Percentiles rank a stretch among this genome's conserved stretches.
These are phyloP conservation scores for Agrotis segetum DNA, from an alignment of 2,888 invertebrate genomes.

Conservation along the genomic window DNA sequence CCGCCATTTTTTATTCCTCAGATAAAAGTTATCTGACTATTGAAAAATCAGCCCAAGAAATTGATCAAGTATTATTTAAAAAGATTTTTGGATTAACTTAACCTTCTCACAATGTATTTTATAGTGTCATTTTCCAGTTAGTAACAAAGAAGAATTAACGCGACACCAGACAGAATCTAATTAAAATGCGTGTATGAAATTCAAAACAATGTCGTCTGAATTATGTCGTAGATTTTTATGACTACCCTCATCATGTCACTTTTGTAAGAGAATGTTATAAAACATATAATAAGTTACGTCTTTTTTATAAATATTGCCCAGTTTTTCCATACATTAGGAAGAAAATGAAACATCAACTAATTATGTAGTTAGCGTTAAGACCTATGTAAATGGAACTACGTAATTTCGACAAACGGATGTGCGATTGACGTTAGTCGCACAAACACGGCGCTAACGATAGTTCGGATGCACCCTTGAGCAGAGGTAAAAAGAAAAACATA, in stretches of 20 bases:
- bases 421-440: too few species aligned
- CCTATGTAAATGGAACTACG: too few species aligned
- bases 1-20: too few species aligned
- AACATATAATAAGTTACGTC: background rate
- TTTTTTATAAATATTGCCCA: constrained; percentile 1
- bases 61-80: too few species aligned
- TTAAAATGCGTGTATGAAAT: constrained; percentile 43
- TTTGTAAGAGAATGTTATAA: constrained; percentile 7
- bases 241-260: constrained; percentile 45
- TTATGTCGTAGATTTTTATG: constrained; percentile 38
- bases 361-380: too few species aligned
- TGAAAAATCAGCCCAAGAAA: too few species aligned
- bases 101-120: constrained; percentile 26
- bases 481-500: too few species aligned
- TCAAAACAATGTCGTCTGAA: constrained; percentile 40
- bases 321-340: background rate
- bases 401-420: too few species aligned
- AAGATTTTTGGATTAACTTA: background rate
- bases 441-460: too few species aligned
- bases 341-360: background rate
- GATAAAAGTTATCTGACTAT: too few species aligned
- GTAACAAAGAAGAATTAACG: constrained; percentile 54
- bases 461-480: too few species aligned
- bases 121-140: background rate
- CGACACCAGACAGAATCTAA: constrained; percentile 43